Percentiles rank a stretch among this genome's conserved stretches.
These are phyloP conservation scores for Sebastiscus tertius DNA, from an alignment of 2,797 vertebrate species.

Conservation along the genomic window DNA sequence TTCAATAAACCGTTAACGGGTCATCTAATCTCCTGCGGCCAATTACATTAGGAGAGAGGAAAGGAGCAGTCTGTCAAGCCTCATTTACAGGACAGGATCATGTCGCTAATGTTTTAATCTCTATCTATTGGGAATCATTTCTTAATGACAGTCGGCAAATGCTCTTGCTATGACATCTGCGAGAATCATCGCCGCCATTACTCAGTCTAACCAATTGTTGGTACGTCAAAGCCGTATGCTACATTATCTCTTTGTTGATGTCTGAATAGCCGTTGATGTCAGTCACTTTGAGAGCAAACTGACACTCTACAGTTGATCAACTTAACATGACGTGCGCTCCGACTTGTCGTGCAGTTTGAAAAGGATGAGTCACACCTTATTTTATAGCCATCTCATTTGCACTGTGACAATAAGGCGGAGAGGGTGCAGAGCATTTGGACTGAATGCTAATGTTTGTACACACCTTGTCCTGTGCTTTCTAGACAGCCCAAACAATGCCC, in stretches of 20 bases:
- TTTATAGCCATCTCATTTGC: slow-evolving; percentile 42
- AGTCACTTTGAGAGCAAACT: not conserved
- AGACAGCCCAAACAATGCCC: slow-evolving; percentile 60
- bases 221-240: slow-evolving; percentile 11
- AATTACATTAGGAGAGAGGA: slow-evolving; percentile 51
- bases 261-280: slow-evolving; percentile 24
- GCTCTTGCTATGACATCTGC: slow-evolving; percentile 29
- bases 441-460: slow-evolving; percentile 56
- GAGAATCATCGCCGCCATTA: slow-evolving; percentile 22
- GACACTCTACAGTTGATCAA: slow-evolving; percentile 1
- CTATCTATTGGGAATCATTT: slow-evolving; percentile 42
- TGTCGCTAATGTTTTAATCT: slow-evolving; percentile 53
- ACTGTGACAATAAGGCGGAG: slow-evolving; percentile 24
- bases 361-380: slow-evolving; percentile 17
- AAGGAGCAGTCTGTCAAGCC: slow-evolving; percentile 61
- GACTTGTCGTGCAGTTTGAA: not conserved
- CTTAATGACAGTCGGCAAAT: slow-evolving; percentile 38
- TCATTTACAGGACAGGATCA: slow-evolving; percentile 56
- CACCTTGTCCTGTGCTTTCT: slow-evolving; percentile 50
- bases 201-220: slow-evolving; percentile 18
- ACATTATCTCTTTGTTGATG: slow-evolving; percentile 14
- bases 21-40: slow-evolving; percentile 55
- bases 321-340: not conserved
- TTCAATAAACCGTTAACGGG: slow-evolving; percentile 63
- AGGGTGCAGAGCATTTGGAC: slow-evolving; percentile 9